Evolutionary conservation across 2,113 vertebrate genomes (phyloP).

Genomic region (Myodes glareolus): DNA sequence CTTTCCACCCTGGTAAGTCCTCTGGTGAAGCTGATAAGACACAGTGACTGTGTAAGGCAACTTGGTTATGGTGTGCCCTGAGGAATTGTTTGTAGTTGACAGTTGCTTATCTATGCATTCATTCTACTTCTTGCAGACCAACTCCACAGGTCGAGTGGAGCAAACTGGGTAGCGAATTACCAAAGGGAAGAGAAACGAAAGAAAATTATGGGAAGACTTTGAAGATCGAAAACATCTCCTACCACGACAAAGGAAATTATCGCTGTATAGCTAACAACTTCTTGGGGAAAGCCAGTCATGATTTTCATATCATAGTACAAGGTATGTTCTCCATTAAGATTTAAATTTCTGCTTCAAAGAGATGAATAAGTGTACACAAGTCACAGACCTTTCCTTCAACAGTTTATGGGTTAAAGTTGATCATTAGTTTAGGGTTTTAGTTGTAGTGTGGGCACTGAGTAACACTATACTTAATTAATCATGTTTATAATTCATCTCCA

Average conservation of each 20-base stretch:
- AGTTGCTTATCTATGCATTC: neutral
- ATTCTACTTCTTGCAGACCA: conserved; percentile 85
- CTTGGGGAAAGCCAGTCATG: conserved; percentile 86
- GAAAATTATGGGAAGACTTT: conserved; percentile 91
- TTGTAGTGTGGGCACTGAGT: neutral
- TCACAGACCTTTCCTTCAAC: neutral
- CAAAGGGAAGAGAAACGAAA: conserved; percentile 82
- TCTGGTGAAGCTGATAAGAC: neutral
- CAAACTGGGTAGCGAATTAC: conserved; percentile 86
- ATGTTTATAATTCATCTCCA: neutral
- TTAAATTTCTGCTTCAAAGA: neutral
- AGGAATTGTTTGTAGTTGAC: neutral
- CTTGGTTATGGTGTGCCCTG: too few species aligned
- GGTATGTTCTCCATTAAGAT: conserved; percentile 82
- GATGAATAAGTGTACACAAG: neutral
- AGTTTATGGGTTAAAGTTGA: neutral
- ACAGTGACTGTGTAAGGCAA: rapidly evolving
- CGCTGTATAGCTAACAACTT: conserved; percentile 92
- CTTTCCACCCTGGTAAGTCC: rapidly evolving
- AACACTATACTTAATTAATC: neutral
- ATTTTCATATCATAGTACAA: conserved; percentile 92
- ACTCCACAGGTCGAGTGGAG: conserved; percentile 94
- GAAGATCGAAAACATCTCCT: conserved; percentile 88
- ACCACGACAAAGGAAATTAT: conserved; percentile 91
- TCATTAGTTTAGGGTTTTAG: neutral